phyloP scores from a whole-genome alignment of 1,140 invertebrate genomes.

The Ostrea edulis region DNA sequence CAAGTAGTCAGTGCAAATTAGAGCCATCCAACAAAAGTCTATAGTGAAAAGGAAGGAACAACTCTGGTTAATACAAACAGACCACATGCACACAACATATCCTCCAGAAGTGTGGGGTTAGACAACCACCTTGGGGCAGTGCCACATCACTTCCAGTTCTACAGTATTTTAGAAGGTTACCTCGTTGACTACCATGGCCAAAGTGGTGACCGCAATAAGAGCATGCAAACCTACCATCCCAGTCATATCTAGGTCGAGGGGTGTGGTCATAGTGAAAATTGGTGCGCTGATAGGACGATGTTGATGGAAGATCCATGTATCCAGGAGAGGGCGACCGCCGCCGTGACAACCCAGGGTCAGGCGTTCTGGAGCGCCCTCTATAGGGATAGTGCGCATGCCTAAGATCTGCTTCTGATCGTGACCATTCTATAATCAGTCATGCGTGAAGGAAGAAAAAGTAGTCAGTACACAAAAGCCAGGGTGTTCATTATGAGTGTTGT shows the following conservation, averaged over 20 bases:
- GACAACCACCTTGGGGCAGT: slow-evolving; percentile 3
- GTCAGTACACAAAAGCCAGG: background rate
- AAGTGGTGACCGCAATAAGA: slow-evolving; percentile 47
- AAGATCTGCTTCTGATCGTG: slow-evolving; percentile 55
- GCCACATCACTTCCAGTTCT: slow-evolving; percentile 18
- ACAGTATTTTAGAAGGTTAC: slow-evolving; percentile 38
- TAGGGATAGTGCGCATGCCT: slow-evolving; percentile 33
- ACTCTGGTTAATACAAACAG: slow-evolving; percentile 20
- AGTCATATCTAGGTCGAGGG: slow-evolving; percentile 43
- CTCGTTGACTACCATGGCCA: slow-evolving; percentile 9
- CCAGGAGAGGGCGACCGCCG: slow-evolving; percentile 15
- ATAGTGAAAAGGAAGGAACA: background rate
- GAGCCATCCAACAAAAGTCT: background rate
- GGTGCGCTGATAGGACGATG: slow-evolving; percentile 12
- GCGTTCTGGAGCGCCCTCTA: slow-evolving; percentile 52
- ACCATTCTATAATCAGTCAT: slow-evolving; percentile 52
- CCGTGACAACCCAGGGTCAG: slow-evolving; percentile 1
- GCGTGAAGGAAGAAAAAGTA: slow-evolving; percentile 42
- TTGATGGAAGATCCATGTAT: slow-evolving; percentile 40
- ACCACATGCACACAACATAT: slow-evolving; percentile 1
- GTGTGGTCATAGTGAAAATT: slow-evolving; percentile 18
- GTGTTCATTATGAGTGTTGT: slow-evolving; percentile 14
- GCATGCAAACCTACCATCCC: slow-evolving; percentile 60
- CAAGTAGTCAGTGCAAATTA: background rate
- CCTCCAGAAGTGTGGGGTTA: background rate